Conservation (phyloP, 1,140 invertebrate genomes). For the Choristoneura fumiferana region DNA sequence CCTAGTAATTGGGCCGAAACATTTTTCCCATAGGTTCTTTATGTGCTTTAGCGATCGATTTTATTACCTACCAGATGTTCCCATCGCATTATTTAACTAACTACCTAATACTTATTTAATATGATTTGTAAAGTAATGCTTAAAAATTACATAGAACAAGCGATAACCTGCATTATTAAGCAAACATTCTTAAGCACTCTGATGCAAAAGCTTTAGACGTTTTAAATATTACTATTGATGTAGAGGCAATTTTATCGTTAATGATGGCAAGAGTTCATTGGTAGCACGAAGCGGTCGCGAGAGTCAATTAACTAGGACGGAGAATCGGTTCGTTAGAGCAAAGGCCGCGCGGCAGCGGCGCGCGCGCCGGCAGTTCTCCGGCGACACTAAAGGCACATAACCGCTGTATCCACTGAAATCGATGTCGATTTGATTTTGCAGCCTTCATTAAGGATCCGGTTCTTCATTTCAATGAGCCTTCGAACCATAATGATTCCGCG, state of each 20-base stretch:
- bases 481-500: slow-evolving; percentile 69
- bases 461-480: slow-evolving; percentile 70
- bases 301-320: slow-evolving; percentile 51
- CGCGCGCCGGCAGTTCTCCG: slow-evolving; percentile 39
- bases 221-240: no score
- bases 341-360: slow-evolving; percentile 24
- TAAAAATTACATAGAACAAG: no score
- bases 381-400: slow-evolving; percentile 61
- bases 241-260: slow-evolving; percentile 9
- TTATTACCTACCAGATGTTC: slow-evolving; percentile 33
- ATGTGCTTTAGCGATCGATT: slow-evolving; percentile 26
- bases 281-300: slow-evolving; percentile 25
- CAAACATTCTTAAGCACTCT: no score
- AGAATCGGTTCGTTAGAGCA: slow-evolving; percentile 39
- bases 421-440: slow-evolving; percentile 71
- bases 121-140: slow-evolving; percentile 6
- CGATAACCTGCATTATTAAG: no score
- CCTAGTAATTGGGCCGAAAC: slow-evolving; percentile 43
- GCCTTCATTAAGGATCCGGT: slow-evolving; percentile 72
- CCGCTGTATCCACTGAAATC: slow-evolving; percentile 65
- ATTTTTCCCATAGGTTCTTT: slow-evolving; percentile 43
- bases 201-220: no score
- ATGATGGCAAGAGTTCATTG: slow-evolving; percentile 40
- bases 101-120: slow-evolving; percentile 26
- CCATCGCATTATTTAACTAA: slow-evolving; percentile 22